Evolutionary conservation across 2,888 invertebrate genomes (phyloP).

Genomic region (Gryllus longicercus): DNA sequence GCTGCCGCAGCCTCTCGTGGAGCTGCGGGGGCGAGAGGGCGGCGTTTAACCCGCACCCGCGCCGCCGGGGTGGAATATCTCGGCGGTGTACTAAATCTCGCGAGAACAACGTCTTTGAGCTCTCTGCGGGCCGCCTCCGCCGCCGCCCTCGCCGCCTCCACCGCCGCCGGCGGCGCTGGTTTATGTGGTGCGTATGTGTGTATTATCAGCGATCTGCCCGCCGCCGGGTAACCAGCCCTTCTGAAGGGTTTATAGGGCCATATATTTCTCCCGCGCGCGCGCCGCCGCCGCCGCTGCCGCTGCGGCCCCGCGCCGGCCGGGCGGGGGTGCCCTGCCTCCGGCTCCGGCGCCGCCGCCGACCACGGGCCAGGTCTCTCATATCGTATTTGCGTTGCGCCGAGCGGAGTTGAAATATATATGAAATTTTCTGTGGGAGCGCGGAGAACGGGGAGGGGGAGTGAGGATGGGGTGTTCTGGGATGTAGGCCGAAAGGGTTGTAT

Average conservation of each 20-base stretch:
- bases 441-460: too few relatives aligned
- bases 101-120: conserved; percentile 6
- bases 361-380: conserved; percentile 5
- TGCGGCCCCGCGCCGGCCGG: neutral
- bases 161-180: neutral
- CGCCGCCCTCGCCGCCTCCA: neutral
- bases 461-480: too few relatives aligned
- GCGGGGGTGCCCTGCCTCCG: neutral
- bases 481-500: too few relatives aligned
- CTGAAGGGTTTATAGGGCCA: conserved; percentile 17
- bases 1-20: neutral
- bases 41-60: neutral
- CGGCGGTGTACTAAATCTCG: neutral
- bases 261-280: conserved; percentile 1
- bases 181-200: conserved; percentile 17
- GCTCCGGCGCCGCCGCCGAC: neutral
- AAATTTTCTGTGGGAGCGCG: too few relatives aligned
- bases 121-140: neutral
- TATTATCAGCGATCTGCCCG: conserved; percentile 17
- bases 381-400: neutral
- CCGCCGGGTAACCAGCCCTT: conserved; percentile 17
- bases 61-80: neutral
- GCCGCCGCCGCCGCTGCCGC: neutral
- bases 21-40: neutral
- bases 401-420: neutral